Evolutionary conservation across 2,113 vertebrate species (phyloP), one percentile per base, ranked within the genome.

Genomic region (Chunga burmeisteri): DNA sequence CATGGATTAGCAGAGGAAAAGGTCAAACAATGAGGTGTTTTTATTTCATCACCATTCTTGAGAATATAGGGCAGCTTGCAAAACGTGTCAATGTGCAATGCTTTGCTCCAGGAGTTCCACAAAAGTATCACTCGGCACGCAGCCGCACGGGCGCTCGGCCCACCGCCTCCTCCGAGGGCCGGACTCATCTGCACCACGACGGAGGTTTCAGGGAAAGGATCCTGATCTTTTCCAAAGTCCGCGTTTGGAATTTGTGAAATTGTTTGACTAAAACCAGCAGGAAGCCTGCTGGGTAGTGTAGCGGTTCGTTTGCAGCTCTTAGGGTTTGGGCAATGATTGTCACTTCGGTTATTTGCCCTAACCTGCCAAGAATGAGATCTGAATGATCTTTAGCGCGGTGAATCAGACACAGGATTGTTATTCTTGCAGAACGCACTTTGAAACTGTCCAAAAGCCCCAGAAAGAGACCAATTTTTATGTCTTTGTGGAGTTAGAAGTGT

Each of bases 61-160:
- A 92, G 66, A 91, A 70, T 86, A 26, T 40, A 77, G 77, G 77
- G n/a, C 75, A 75, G 32, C 36, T 55, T 15, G 29, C 65, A 80
- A 63, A 93, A 88, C 38, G 55, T 95, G 88, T 86, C 91, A 96
- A 74, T 47, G 77, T 44, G 71, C 0, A 1, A 20, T n/a, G 32
- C 42, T 86, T 85, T 85, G 38, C 44, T 91, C 9, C 49, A 74
- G 87, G 72, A 93, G 74, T 96, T 96, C 68, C n/a, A 14, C 46
- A 14, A 96, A 81, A 75, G 79, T 83, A 21, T 68, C 11, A 6
- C 86, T 72, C 10, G 9, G 59, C 9, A 3, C 5, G 2, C 8
- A 3, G 93, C 80, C 25, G 18, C 42, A 19, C 29, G 53, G 36
- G 50, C 18, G 1, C 47, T 40, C 16, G 1, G 73, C 3, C 0